Conservation (phyloP, 1,140 invertebrate species). For the Philaenus spumarius region DNA sequence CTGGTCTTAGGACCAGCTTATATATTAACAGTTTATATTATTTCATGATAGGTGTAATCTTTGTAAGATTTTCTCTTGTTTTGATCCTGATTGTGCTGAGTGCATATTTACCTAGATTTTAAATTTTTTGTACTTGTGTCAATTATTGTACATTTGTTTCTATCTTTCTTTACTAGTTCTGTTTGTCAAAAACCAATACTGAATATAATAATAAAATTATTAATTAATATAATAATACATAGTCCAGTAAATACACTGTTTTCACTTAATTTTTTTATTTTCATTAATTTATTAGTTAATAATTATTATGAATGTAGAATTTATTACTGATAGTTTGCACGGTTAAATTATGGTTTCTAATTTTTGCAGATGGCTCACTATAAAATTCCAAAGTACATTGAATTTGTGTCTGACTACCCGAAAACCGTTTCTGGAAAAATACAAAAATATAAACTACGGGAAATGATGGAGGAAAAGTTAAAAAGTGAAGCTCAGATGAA, state of each 20-base stretch:
- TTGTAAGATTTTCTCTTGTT: too few species aligned
- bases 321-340: neutral
- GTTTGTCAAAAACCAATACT: neutral
- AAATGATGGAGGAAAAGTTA: slow-evolving; percentile 31
- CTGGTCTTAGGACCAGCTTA: too few species aligned
- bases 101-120: too few species aligned
- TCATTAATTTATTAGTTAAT: neutral
- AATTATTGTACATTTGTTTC: too few species aligned
- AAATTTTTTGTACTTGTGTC: too few species aligned
- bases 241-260: neutral
- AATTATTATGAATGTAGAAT: neutral
- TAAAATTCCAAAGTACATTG: slow-evolving; percentile 73
- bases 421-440: slow-evolving; percentile 80
- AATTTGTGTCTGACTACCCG: slow-evolving; percentile 65
- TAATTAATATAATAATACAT: neutral
- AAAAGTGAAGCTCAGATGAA: neutral
- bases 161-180: too few species aligned
- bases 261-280: neutral
- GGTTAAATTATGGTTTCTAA: neutral
- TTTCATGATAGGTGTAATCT: too few species aligned
- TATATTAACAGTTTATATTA: too few species aligned
- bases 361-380: slow-evolving; percentile 61
- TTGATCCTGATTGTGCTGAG: too few species aligned
- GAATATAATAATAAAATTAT: neutral
- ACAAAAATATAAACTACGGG: slow-evolving; percentile 60